phyloP scores from a whole-genome alignment of 2,797 vertebrate genomes.

The Streptopelia turtur region DNA sequence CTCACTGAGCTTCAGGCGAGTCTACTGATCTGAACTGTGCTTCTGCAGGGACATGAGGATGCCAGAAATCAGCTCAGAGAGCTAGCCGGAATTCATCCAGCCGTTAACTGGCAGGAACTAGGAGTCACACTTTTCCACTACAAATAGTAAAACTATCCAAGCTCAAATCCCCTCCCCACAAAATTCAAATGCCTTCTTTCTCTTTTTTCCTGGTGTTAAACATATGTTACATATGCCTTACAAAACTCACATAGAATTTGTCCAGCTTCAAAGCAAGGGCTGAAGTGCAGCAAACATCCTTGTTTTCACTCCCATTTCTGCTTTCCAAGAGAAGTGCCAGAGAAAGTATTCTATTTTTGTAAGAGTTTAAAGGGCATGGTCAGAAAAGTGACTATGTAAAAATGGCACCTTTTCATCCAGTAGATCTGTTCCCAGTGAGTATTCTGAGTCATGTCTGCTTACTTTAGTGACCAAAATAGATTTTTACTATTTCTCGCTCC shows the following conservation, averaged over 20 bases:
- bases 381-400: slow-evolving; percentile 72
- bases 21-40: neutral
- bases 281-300: slow-evolving; percentile 1
- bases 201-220: slow-evolving; percentile 39
- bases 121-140: slow-evolving; percentile 19
- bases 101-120: neutral
- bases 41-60: neutral
- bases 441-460: slow-evolving; percentile 77
- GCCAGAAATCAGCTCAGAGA: rapidly evolving
- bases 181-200: slow-evolving; percentile 23
- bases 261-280: neutral
- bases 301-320: neutral
- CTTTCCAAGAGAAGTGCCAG: slow-evolving; percentile 52
- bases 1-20: neutral
- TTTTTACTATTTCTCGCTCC: slow-evolving; percentile 68
- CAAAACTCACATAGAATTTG: neutral
- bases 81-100: neutral
- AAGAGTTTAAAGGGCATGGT: slow-evolving; percentile 72
- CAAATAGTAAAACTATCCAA: slow-evolving; percentile 32
- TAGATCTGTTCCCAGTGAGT: slow-evolving; percentile 69
- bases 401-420: slow-evolving; percentile 73
- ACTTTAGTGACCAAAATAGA: slow-evolving; percentile 72
- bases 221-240: neutral
- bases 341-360: slow-evolving; percentile 62
- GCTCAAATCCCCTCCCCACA: slow-evolving; percentile 13